Percentiles rank a stretch among this genome's conserved stretches.
These are phyloP conservation scores for Elaphurus davidianus DNA, from an alignment of 2,113 vertebrate species.

Conservation along the genomic window DNA sequence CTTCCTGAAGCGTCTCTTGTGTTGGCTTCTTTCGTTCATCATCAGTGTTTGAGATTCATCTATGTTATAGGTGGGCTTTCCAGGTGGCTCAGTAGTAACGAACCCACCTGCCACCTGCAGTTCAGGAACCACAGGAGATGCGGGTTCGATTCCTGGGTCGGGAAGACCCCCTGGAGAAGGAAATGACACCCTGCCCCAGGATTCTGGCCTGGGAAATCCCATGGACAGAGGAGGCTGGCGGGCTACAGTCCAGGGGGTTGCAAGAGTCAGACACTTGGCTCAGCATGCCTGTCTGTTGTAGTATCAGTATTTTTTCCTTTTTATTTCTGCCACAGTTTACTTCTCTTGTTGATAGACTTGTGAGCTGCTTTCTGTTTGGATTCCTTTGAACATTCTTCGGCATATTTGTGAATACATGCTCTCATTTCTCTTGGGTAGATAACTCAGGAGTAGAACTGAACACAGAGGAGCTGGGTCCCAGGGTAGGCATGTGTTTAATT, in stretches of 20 bases:
- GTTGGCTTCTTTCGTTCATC: background rate
- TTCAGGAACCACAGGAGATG: background rate
- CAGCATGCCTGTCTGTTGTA: background rate
- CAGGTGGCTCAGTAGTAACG: background rate
- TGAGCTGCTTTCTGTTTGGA: background rate
- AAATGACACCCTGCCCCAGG: background rate
- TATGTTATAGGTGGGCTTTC: background rate
- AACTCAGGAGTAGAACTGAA: background rate
- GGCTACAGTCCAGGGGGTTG: background rate
- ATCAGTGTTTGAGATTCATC: background rate
- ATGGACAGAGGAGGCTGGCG: background rate
- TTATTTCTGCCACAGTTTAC: background rate
- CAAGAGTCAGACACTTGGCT: background rate
- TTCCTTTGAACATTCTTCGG: background rate
- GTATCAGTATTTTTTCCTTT: background rate
- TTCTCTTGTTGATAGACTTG: background rate
- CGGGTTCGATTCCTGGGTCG: background rate
- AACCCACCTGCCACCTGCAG: background rate
- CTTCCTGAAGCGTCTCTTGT: fast-evolving
- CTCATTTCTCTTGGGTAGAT: background rate
- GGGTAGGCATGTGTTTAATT: background rate
- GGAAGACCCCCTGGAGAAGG: background rate
- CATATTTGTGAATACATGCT: background rate
- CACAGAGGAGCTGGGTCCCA: background rate
- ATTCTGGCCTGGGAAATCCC: background rate